These are phyloP conservation scores for Drosophila nasuta DNA, from an alignment of 1,140 invertebrate genomes.

Conservation along the genomic window DNA sequence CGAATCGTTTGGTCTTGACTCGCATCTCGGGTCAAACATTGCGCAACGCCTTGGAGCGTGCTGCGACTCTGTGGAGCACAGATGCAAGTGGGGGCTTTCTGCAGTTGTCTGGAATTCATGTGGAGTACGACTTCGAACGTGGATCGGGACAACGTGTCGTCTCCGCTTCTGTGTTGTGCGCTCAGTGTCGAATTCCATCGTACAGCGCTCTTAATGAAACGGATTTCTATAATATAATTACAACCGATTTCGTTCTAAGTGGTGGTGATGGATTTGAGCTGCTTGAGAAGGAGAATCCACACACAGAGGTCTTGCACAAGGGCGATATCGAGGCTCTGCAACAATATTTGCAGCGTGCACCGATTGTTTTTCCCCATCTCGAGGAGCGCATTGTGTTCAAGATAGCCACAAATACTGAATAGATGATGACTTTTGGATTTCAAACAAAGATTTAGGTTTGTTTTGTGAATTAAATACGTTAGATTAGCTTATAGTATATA, in stretches of 20 bases:
- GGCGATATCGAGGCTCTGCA: conserved; percentile 38
- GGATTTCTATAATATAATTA: conserved; percentile 86
- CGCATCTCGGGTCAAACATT: conserved; percentile 85
- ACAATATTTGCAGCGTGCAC: conserved; percentile 44
- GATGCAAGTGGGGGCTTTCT: conserved; percentile 87
- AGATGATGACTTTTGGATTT: background rate
- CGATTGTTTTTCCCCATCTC: conserved; percentile 85
- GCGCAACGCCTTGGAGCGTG: conserved; percentile 86
- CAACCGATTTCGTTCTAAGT: conserved; percentile 57
- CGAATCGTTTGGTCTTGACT: conserved; percentile 85
- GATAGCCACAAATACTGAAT: background rate
- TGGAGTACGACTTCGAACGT: conserved; percentile 86
- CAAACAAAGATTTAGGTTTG: background rate
- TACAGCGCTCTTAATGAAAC: conserved; percentile 84
- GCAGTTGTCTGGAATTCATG: conserved; percentile 87
- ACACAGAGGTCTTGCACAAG: conserved; percentile 23
- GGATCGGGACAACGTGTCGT: conserved; percentile 85
- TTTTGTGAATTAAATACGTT: background rate
- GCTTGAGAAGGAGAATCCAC: conserved; percentile 28
- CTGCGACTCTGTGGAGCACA: conserved; percentile 85
- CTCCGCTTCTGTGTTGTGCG: conserved; percentile 85
- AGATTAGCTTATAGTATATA: background rate
- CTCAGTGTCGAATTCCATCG: conserved; percentile 85
- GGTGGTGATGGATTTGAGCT: conserved; percentile 66
- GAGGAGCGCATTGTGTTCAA: conserved; percentile 85